Evolutionary conservation across 2,888 invertebrate species (phyloP).

Genomic region (Petrolisthes cinctipes): DNA sequence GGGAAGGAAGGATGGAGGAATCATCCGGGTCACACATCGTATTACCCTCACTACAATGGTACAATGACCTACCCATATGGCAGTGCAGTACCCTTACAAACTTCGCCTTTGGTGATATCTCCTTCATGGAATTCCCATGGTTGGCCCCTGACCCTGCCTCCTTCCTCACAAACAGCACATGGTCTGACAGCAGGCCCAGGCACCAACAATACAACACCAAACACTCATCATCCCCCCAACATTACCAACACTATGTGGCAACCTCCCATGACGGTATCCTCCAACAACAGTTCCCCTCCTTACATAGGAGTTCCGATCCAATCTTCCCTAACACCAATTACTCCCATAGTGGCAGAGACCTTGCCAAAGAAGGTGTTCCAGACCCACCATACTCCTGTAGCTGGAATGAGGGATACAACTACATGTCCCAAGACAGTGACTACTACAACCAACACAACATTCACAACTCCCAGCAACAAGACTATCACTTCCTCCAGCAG

Average conservation of each 20-base stretch:
- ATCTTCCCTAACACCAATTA: neutral
- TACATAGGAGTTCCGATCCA: constrained; percentile 7
- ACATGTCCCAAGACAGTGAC: neutral
- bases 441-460: neutral
- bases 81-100: constrained; percentile 14
- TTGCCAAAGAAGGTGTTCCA: too few relatives aligned
- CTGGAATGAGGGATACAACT: constrained; percentile 10
- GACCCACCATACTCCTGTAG: neutral
- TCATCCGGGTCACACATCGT: neutral
- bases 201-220: constrained; percentile 24
- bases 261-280: neutral
- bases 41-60: constrained; percentile 24
- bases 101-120: constrained; percentile 27
- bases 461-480: constrained; percentile 20
- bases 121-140: constrained; percentile 35
- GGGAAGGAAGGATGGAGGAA: constrained; percentile 6
- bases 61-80: constrained; percentile 21
- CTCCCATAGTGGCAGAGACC: too few relatives aligned
- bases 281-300: constrained; percentile 4
- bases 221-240: neutral
- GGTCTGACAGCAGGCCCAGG: too few relatives aligned
- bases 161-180: neutral
- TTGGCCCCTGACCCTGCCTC: constrained; percentile 28
- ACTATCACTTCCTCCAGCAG: constrained; percentile 21
- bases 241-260: constrained; percentile 16